Conservation (phyloP, 2,888 invertebrate genomes). For the Ornithoptera alexandrae region DNA sequence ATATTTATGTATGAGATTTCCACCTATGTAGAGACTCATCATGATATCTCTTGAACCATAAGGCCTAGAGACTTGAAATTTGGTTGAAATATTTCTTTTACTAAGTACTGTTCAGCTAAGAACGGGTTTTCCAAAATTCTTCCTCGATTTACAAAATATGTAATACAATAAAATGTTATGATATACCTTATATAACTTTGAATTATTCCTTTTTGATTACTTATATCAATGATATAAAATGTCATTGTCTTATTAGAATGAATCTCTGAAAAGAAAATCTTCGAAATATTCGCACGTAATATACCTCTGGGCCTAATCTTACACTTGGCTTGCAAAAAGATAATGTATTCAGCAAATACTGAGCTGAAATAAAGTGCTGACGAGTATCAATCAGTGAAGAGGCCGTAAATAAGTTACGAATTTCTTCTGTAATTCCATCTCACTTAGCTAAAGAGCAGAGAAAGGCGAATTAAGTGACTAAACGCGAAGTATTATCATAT, state of each 20-base stretch:
- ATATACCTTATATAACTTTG: too few species aligned
- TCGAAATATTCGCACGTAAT: background rate
- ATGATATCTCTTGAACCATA: too few species aligned
- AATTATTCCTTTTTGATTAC: too few species aligned
- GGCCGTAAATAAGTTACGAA: constrained; percentile 21
- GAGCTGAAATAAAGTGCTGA: constrained; percentile 20
- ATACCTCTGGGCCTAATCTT: background rate
- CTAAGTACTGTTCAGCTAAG: too few species aligned
- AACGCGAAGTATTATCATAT: background rate
- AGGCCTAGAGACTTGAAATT: too few species aligned
- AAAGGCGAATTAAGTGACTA: background rate
- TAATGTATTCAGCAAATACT: constrained; percentile 19
- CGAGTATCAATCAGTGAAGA: constrained; percentile 20
- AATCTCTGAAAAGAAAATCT: background rate
- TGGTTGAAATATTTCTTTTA: too few species aligned
- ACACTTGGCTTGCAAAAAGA: background rate
- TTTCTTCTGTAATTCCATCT: constrained; percentile 14
- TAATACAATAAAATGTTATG: too few species aligned
- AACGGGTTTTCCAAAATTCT: too few species aligned
- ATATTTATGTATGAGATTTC: too few species aligned
- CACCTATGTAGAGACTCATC: too few species aligned
- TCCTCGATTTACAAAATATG: too few species aligned
- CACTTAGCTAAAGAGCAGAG: constrained; percentile 17
- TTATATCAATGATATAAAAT: too few species aligned
- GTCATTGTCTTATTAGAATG: background rate